A percentile compares a stretch with the other conserved stretches of the same genome.
These are phyloP conservation scores for Schizopygopsis malacanthus DNA, from an alignment of 2,797 vertebrate genomes.

Conservation along the genomic window DNA sequence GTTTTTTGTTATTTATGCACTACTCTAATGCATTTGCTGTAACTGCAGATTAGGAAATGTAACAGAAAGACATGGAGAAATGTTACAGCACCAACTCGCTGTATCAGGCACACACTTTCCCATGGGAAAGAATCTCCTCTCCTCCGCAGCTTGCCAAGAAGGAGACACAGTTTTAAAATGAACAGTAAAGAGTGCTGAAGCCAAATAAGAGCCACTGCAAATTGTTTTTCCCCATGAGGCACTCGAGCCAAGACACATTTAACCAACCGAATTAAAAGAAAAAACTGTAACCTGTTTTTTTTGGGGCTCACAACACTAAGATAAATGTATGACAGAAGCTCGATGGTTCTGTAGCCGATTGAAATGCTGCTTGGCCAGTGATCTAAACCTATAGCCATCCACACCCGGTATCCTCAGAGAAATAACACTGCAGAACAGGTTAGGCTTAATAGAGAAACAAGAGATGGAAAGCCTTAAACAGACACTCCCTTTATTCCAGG, in stretches of 20 bases:
- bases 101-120: constrained; percentile 41
- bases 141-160: constrained; percentile 37
- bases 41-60: neutral
- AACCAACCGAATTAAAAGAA: neutral
- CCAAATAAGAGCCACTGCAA: neutral
- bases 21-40: neutral
- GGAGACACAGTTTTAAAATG: constrained; percentile 7
- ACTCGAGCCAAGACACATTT: neutral
- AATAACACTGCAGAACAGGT: constrained; percentile 7
- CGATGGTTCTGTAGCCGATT: neutral
- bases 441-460: constrained; percentile 1
- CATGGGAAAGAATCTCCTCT: constrained; percentile 40
- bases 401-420: neutral
- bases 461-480: neutral
- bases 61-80: constrained; percentile 6
- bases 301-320: neutral
- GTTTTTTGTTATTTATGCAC: neutral
- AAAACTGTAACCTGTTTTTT: neutral
- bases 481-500: constrained; percentile 1
- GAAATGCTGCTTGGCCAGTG: constrained; percentile 2
- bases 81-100: constrained; percentile 40
- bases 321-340: neutral
- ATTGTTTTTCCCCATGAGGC: neutral
- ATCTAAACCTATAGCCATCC: neutral
- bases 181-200: neutral